A percentile compares a stretch with the other conserved stretches of the same genome.
These are phyloP conservation scores for Calvadosia cruxmelitensis DNA, from an alignment of 30 jellyfish, hydroid and myxozoan species.

Conservation along the genomic window DNA sequence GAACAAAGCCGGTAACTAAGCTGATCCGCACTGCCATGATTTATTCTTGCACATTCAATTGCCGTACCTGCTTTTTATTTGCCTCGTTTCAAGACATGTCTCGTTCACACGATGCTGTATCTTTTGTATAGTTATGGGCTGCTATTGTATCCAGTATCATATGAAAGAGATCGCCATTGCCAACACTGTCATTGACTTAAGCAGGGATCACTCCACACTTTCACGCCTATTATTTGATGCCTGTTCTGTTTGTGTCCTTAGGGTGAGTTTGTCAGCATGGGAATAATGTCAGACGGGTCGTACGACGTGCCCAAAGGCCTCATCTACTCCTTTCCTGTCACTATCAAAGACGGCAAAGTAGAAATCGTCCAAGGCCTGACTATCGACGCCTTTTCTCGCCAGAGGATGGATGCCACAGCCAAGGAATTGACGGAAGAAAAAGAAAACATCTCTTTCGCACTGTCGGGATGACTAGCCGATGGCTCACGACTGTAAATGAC, in stretches of 20 bases:
- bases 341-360: constrained; percentile 48
- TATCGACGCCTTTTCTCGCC: constrained; percentile 79
- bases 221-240: background rate
- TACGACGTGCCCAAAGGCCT: constrained; percentile 92
- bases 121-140: too few species aligned
- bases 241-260: background rate
- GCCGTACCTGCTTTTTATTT: too few species aligned
- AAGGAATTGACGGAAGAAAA: constrained; percentile 68
- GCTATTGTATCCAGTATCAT: too few species aligned
- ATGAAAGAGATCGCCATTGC: too few species aligned
- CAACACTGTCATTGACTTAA: too few species aligned
- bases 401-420: constrained; percentile 90
- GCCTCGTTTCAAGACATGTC: too few species aligned
- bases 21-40: too few species aligned
- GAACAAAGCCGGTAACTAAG: constrained; percentile 60
- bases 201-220: too few species aligned
- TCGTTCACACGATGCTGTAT: too few species aligned
- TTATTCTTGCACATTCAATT: too few species aligned
- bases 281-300: constrained; percentile 89
- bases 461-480: constrained; percentile 60
- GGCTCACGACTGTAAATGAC: too few species aligned
- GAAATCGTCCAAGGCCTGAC: constrained; percentile 81
- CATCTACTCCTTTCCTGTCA: constrained; percentile 81
- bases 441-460: constrained; percentile 45
- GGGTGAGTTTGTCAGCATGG: constrained; percentile 90